These are phyloP conservation scores for Caretta caretta DNA, from an alignment of 2,113 vertebrate genomes.

Conservation along the genomic window DNA sequence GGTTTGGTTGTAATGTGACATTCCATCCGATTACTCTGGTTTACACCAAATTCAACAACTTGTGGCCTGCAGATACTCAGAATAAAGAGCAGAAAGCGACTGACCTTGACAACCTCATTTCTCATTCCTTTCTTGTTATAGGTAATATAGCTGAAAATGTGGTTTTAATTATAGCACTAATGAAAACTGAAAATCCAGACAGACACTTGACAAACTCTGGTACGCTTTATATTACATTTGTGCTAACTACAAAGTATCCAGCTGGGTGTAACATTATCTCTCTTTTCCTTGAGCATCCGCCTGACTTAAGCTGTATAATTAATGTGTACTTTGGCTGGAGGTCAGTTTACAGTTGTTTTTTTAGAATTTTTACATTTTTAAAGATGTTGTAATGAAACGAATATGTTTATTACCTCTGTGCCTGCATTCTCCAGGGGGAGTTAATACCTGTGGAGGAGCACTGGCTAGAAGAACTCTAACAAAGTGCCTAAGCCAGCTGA, in stretches of 20 bases:
- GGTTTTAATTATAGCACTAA: conserved; percentile 88
- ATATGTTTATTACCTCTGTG: conserved; percentile 80
- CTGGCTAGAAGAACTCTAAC: conserved; percentile 18
- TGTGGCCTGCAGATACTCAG: conserved; percentile 84
- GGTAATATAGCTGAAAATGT: conserved; percentile 88
- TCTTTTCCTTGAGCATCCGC: conserved; percentile 81
- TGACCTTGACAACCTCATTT: conserved; percentile 87
- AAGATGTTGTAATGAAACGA: conserved; percentile 76
- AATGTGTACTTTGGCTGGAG: conserved; percentile 88
- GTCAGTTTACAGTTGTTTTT: conserved; percentile 83
- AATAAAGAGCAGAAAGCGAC: conserved; percentile 79
- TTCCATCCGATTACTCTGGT: conserved; percentile 73
- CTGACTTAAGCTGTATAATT: conserved; percentile 88
- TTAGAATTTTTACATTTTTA: conserved; percentile 82
- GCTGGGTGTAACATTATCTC: conserved; percentile 87
- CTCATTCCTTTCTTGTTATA: conserved; percentile 89
- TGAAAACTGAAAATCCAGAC: conserved; percentile 90
- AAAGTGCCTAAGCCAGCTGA: conserved; percentile 50
- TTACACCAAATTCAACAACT: conserved; percentile 81
- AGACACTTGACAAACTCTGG: conserved; percentile 89
- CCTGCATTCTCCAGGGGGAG: conserved; percentile 61
- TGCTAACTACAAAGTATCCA: conserved; percentile 89
- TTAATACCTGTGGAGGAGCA: conserved; percentile 63
- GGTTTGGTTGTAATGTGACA: conserved; percentile 73
- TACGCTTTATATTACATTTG: conserved; percentile 88